These are phyloP conservation scores for Vulpes lagopus DNA, from an alignment of 2,113 vertebrate genomes.

Conservation along the genomic window DNA sequence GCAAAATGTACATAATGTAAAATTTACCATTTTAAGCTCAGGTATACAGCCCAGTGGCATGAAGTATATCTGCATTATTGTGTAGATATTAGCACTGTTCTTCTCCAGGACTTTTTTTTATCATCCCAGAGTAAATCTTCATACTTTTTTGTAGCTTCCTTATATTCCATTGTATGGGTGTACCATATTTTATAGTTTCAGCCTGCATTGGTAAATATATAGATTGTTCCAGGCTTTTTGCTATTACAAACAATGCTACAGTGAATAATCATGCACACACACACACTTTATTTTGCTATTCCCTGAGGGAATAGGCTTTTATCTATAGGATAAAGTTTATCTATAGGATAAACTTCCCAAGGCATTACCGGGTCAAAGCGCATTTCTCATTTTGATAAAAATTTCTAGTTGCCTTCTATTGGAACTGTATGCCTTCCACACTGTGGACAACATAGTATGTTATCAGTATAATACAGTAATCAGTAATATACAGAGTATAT, in stretches of 20 bases:
- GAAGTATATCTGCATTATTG: neutral
- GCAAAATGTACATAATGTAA: neutral
- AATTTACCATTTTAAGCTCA: neutral
- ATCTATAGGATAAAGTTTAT: neutral
- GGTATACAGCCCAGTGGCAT: neutral
- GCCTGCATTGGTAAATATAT: neutral
- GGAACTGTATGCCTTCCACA: neutral
- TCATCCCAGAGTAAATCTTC: neutral
- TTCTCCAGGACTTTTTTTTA: neutral
- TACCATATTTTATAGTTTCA: neutral
- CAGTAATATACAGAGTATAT: neutral
- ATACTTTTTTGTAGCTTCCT: neutral
- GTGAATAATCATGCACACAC: neutral
- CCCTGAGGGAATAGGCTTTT: neutral
- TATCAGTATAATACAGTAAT: neutral
- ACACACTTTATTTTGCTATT: neutral
- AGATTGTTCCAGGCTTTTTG: neutral
- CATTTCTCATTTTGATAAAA: constrained; percentile 42
- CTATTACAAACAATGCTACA: neutral
- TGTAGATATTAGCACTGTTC: neutral
- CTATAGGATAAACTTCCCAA: neutral
- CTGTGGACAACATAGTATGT: neutral
- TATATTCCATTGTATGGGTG: neutral
- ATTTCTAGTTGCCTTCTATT: neutral
- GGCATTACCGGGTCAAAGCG: neutral